These are phyloP conservation scores for Elmis aenea DNA, from an alignment of 2,888 invertebrate genomes.

Conservation along the genomic window DNA sequence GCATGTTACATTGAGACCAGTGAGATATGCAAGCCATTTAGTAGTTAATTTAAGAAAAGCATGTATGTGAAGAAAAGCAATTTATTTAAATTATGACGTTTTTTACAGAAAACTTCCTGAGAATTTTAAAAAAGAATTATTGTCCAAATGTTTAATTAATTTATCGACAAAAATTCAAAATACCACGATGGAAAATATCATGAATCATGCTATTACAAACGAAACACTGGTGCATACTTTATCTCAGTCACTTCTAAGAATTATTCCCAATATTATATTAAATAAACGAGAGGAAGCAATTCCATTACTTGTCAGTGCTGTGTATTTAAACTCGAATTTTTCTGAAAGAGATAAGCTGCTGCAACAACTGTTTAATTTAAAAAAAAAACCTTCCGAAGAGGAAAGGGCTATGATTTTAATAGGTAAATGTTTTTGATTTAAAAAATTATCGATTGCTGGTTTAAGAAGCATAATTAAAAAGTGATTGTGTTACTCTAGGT, in stretches of 20 bases:
- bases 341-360: constrained; percentile 59
- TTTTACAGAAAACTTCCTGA: constrained; percentile 48
- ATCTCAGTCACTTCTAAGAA: constrained; percentile 54
- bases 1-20: too few species aligned
- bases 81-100: too few species aligned
- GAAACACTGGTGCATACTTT: constrained; percentile 51
- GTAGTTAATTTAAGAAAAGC: too few species aligned
- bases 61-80: too few species aligned
- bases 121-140: constrained; percentile 52
- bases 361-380: constrained; percentile 63
- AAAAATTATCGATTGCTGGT: not conserved
- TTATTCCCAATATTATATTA: constrained; percentile 63
- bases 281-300: constrained; percentile 66
- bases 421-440: constrained; percentile 38
- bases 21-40: too few species aligned
- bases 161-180: constrained; percentile 39
- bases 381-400: constrained; percentile 63
- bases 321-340: constrained; percentile 55
- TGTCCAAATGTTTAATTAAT: constrained; percentile 48
- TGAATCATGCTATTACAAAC: constrained; percentile 40
- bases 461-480: too few species aligned
- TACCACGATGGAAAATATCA: constrained; percentile 40
- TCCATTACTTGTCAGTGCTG: constrained; percentile 58
- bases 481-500: too few species aligned
- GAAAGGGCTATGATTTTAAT: constrained; percentile 57